Evolutionary conservation across 2,113 vertebrate genomes (phyloP).

Genomic region (Pleuronectes platessa): DNA sequence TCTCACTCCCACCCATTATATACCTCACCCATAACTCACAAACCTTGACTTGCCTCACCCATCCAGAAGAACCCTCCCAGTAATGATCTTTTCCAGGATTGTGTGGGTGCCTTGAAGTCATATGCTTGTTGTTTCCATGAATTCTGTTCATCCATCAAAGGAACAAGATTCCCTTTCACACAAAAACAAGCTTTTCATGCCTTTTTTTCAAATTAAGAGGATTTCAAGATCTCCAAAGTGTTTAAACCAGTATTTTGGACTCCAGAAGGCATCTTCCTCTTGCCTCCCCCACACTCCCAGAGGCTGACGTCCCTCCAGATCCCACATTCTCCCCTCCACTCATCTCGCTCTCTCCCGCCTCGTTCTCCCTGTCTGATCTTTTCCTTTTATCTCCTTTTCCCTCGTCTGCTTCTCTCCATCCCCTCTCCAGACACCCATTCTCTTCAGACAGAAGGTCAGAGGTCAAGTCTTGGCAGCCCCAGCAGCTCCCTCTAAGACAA

Average conservation of each 20-base stretch:
- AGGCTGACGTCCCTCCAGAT: slow-evolving; percentile 44
- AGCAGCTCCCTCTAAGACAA: slow-evolving; percentile 63
- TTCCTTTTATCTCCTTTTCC: slow-evolving; percentile 44
- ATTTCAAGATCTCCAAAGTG: slow-evolving; percentile 10
- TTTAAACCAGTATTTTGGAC: slow-evolving; percentile 25
- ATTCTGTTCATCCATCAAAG: neutral
- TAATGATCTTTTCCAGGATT: neutral
- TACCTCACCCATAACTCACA: slow-evolving; percentile 47
- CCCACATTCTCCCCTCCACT: slow-evolving; percentile 33
- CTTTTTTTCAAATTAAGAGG: slow-evolving; percentile 11
- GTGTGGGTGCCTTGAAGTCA: neutral
- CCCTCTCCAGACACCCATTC: slow-evolving; percentile 64
- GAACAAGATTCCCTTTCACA: slow-evolving; percentile 7
- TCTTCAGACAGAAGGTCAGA: slow-evolving; percentile 66
- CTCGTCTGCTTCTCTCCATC: slow-evolving; percentile 21
- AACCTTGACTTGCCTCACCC: slow-evolving; percentile 29
- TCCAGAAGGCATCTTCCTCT: slow-evolving; percentile 25
- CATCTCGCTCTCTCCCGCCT: slow-evolving; percentile 11
- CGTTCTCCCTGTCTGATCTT: slow-evolving; percentile 23
- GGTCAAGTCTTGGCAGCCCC: slow-evolving; percentile 61
- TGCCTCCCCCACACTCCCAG: slow-evolving; percentile 47
- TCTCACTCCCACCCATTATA: slow-evolving; percentile 46
- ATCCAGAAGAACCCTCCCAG: slow-evolving; percentile 16
- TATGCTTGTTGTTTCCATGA: slow-evolving; percentile 12
- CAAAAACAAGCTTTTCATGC: neutral